Evolutionary conservation across 2,888 invertebrate species (phyloP), one percentile per base, ranked within the genome.

Genomic region (Orchesellides sinensis): DNA sequence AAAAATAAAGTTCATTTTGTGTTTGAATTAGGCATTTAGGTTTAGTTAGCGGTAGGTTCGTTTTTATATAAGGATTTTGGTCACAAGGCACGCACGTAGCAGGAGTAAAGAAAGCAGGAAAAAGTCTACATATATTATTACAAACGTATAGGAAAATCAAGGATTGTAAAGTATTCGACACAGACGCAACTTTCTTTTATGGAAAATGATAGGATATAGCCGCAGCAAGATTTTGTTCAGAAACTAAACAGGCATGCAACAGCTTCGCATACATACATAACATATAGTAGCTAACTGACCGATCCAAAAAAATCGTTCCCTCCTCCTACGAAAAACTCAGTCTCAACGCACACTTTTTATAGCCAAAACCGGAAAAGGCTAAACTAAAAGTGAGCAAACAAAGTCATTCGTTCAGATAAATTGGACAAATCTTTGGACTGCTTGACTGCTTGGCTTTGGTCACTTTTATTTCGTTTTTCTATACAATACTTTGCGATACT

Each of bases 381-480:
- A 27, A 21, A 29, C 68, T 78, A 78, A 70, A 79, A 79, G 70
- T 65, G 79, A 79, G 65, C 79, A 79, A 79, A 79, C 79, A 79
- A 72, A 79, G 79, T 79, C 79, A 79, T 79, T 79, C 79, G 79
- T 79, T 79, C 63, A 79, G 79, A 79, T 79, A 79, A 79, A 79
- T 79, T 79, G 79, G 79, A 79, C 70, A 79, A 70, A 70, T 79
- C 70, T 70, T 77, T 68, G 54, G 17, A 17, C 35, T 70, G 70
- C 70, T 70, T 54, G 25, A 19, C 29, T 17, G 21, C 40, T n/a
- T 35, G 8, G 1, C 47, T 2, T 2, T 61, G 72, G 72, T 61
- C 72, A 73, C 72, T 73, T 73, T 56, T 45, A 45, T 29, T 27
- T n/a, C 21, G 14, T 35, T 29, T 12, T 40, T 2, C 40, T 8